phyloP scores from a whole-genome alignment of 1,140 invertebrate species.

The Rhynchophorus ferrugineus region DNA sequence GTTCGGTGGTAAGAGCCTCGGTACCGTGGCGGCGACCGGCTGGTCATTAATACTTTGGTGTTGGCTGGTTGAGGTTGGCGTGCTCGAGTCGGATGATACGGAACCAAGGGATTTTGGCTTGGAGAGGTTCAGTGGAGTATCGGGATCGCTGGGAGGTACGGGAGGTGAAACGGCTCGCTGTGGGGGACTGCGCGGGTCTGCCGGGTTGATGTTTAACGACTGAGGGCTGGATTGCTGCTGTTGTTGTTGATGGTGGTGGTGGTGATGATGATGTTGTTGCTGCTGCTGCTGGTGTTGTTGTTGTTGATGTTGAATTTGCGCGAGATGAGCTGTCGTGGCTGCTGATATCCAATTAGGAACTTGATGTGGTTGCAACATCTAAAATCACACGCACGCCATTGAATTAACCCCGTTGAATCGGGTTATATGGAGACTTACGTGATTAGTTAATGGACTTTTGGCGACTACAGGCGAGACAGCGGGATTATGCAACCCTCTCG shows the following conservation, averaged over 20 bases:
- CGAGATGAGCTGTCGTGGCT: conserved; percentile 29
- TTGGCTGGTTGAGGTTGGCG: conserved; percentile 25
- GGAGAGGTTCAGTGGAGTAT: conserved; percentile 79
- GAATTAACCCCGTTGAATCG: neutral
- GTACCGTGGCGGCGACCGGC: conserved; percentile 51
- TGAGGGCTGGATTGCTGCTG: conserved; percentile 2
- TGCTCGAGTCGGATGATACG: conserved; percentile 34
- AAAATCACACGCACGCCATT: conserved; percentile 17
- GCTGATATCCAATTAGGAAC: conserved; percentile 37
- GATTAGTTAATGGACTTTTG: conserved; percentile 33
- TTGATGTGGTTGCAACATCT: conserved; percentile 40
- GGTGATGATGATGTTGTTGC: conserved; percentile 17
- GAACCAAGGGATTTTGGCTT: conserved; percentile 64
- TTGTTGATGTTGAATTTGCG: conserved; percentile 26
- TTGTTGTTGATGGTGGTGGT: conserved; percentile 14
- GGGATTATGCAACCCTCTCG: conserved; percentile 34
- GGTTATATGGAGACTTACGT: conserved; percentile 26
- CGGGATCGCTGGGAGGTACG: conserved; percentile 50
- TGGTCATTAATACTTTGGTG: conserved; percentile 42
- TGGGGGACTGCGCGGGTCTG: conserved; percentile 18
- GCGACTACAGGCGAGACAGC: conserved; percentile 27
- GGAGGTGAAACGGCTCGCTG: conserved; percentile 41
- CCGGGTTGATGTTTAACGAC: neutral
- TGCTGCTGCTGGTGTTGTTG: conserved; percentile 12
- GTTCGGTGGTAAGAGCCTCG: conserved; percentile 49